Base-by-base conservation (phyloP, 2,888 invertebrate species). In the Latheticus oryzae region DNA sequence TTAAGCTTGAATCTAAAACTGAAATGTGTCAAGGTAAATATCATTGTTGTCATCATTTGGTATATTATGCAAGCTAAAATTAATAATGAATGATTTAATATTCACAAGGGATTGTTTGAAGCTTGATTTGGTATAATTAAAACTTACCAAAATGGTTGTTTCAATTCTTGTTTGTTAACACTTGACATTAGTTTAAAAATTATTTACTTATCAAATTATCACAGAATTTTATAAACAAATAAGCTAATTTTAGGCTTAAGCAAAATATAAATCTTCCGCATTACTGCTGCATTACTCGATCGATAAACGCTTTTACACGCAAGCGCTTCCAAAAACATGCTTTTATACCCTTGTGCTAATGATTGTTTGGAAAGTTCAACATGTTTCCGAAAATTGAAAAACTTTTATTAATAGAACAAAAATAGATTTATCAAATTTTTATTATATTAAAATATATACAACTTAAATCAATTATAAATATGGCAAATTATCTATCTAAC, bases 251-350 rank as follows among this genome's bases (percentile, higher is more conserved):
- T 16, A 40, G 28, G 37, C 37, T 58, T 17, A 57, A 42, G 17
- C 15, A 45, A 52, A 58, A 58, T 58, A 58, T 58, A 52, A 58
- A 58, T 58, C 58, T 51, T 58, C 58, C 58, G 58, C 58, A 58
- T 52, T 58, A 58, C 43, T 30, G 45, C 52, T 52, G 57, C 51
- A 52, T 58, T 42, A 52, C 38, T 47, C 37, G 47, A 52, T 58
- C 58, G 58, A 58, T 57, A 51, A 7, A n/a, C 12, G 9, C 17
- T 26, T 3, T 9, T 16, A 32, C 32, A 57, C 56, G 58, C 58
- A 58, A 52, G 58, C 58, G 58, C 58, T 40, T 33, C 42, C 12
- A 28, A 28, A 32, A 55, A 37, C 28, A 32, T 11, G 12, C 21
- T 3, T 26, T 38, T 23, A 23, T 38, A n/a, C n/a, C n/a, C n/a